These are phyloP conservation scores for Lytechinus variegatus DNA, from an alignment of 35 echinoderm and acorn worm genomes.

Conservation along the genomic window DNA sequence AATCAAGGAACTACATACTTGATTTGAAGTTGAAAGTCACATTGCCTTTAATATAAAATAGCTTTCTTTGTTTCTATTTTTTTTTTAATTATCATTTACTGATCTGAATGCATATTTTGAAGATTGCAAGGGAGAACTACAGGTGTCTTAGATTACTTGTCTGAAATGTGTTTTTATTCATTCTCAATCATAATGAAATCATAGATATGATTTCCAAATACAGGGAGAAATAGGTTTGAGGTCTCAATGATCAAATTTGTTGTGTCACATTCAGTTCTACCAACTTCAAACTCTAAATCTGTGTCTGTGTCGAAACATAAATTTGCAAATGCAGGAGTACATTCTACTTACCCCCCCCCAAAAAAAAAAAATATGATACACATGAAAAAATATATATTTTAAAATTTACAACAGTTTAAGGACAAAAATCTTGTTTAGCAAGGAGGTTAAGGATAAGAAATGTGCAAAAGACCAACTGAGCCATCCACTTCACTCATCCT, in stretches of 20 bases:
- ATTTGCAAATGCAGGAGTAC: neutral
- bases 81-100: too few relatives aligned
- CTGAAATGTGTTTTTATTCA: neutral
- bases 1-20: neutral
- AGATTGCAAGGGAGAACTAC: too few relatives aligned
- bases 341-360: neutral
- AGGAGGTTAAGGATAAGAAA: too few relatives aligned
- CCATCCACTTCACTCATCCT: too few relatives aligned
- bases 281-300: neutral
- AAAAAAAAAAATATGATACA: neutral
- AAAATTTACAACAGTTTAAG: too few relatives aligned
- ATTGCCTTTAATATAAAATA: too few relatives aligned
- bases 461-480: too few relatives aligned
- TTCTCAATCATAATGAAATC: neutral
- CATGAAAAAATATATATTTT: too few relatives aligned
- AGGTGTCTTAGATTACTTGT: neutral
- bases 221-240: neutral
- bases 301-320: neutral
- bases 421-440: too few relatives aligned
- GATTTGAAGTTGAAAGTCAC: neutral
- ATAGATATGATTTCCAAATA: neutral
- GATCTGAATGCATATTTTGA: too few relatives aligned
- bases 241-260: neutral
- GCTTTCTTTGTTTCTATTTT: too few relatives aligned
- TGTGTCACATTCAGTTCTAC: neutral